These are phyloP conservation scores for Heliconius ethilla DNA, from an alignment of 2,888 invertebrate genomes.

Conservation along the genomic window DNA sequence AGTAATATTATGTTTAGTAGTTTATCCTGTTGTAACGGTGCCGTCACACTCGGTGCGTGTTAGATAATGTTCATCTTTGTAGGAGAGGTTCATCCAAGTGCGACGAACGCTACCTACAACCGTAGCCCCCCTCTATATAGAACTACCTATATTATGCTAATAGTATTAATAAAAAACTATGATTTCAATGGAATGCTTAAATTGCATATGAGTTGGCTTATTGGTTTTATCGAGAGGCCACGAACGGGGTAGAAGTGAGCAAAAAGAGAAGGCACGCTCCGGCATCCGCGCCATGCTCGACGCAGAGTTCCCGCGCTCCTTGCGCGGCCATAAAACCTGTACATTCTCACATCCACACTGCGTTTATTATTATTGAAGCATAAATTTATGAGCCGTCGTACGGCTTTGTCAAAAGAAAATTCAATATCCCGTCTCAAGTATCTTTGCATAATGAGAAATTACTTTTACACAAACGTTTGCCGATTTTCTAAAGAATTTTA, in stretches of 20 bases:
- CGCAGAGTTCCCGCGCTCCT: slow-evolving; percentile 59
- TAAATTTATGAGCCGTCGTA: slow-evolving; percentile 71
- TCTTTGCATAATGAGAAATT: slow-evolving; percentile 34
- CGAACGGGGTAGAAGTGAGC: slow-evolving; percentile 48
- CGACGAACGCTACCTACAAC: slow-evolving; percentile 50
- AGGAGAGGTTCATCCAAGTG: slow-evolving; percentile 55
- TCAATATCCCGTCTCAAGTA: slow-evolving; percentile 38
- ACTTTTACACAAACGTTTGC: slow-evolving; percentile 30
- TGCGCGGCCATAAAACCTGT: slow-evolving; percentile 67
- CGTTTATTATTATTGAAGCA: slow-evolving; percentile 78
- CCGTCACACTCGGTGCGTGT: slow-evolving; percentile 53
- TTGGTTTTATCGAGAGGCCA: slow-evolving; percentile 38
- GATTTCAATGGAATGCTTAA: slow-evolving; percentile 6
- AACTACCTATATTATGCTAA: slow-evolving; percentile 44
- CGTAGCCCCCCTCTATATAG: slow-evolving; percentile 42
- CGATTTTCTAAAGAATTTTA: slow-evolving; percentile 10
- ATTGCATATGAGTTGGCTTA: slow-evolving; percentile 23
- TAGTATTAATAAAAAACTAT: slow-evolving; percentile 31
- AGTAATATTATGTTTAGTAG: slow-evolving; percentile 34
- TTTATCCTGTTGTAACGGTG: slow-evolving; percentile 50
- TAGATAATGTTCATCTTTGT: slow-evolving; percentile 55
- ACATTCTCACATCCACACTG: slow-evolving; percentile 72
- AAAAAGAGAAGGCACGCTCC: slow-evolving; percentile 62
- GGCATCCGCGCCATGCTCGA: slow-evolving; percentile 62
- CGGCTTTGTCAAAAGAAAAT: slow-evolving; percentile 62